Evolutionary conservation across 1,140 invertebrate genomes (phyloP).

Genomic region (Danaus plexippus): DNA sequence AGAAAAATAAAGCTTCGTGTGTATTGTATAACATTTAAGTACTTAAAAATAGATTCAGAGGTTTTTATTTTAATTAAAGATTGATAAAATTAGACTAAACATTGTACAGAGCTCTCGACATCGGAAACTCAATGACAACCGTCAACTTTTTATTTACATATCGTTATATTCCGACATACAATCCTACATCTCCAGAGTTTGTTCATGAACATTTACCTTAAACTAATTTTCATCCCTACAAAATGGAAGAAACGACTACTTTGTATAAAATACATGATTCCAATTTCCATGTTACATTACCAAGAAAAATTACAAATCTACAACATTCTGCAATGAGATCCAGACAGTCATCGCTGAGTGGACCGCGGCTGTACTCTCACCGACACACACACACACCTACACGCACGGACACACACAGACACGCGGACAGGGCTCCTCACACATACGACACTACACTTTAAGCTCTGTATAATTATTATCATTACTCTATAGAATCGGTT

Average conservation of each 20-base stretch:
- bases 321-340: constrained; percentile 64
- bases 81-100: too few species aligned
- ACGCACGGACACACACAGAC: constrained; percentile 20
- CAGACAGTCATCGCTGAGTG: constrained; percentile 39
- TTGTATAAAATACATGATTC: constrained; percentile 69
- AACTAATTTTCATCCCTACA: constrained; percentile 59
- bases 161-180: constrained; percentile 61
- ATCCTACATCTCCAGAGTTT: constrained; percentile 60
- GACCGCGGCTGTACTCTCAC: constrained; percentile 28
- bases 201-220: constrained; percentile 65
- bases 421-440: constrained; percentile 21
- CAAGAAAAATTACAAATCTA: constrained; percentile 63
- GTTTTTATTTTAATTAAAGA: too few species aligned
- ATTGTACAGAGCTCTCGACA: too few species aligned
- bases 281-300: constrained; percentile 52
- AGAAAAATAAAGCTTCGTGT: too few species aligned
- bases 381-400: constrained; percentile 31
- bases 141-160: constrained; percentile 68
- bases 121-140: too few species aligned
- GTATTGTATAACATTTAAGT: too few species aligned
- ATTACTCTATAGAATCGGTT: constrained; percentile 42
- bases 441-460: constrained; percentile 34
- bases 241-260: constrained; percentile 59
- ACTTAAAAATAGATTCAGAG: too few species aligned
- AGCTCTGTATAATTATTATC: constrained; percentile 53